Percentiles rank a stretch among this genome's conserved stretches.
Evolutionary conservation across 2,113 vertebrate genomes (phyloP).

Genomic region (Epinephelus fuscoguttatus): DNA sequence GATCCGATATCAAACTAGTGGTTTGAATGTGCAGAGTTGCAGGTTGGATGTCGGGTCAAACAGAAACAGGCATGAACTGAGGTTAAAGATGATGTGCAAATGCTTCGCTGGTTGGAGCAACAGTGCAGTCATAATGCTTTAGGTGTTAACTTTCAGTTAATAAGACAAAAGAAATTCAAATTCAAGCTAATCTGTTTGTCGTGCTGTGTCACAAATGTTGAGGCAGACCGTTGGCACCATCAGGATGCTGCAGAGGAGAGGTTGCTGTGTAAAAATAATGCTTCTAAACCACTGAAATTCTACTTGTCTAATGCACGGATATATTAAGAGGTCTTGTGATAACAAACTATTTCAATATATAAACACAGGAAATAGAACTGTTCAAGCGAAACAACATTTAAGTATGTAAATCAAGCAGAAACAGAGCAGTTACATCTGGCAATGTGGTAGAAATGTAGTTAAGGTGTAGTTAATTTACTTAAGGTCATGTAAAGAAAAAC

Average conservation of each 20-base stretch:
- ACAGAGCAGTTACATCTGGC: neutral
- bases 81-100: conserved; percentile 40
- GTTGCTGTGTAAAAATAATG: neutral
- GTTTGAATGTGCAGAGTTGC: conserved; percentile 15
- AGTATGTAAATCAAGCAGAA: neutral
- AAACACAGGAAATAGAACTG: neutral
- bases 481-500: neutral
- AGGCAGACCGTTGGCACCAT: neutral
- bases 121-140: neutral
- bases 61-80: neutral
- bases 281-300: neutral
- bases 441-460: neutral
- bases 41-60: neutral
- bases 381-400: neutral
- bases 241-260: neutral
- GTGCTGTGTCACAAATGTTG: neutral
- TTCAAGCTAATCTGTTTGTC: no score
- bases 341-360: neutral
- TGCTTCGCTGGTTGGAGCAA: neutral
- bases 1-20: conserved; percentile 24
- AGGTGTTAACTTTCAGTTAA: conserved; percentile 9
- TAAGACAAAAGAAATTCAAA: conserved; percentile 6
- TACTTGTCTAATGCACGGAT: neutral
- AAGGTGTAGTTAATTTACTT: neutral
- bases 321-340: neutral